phyloP scores from a whole-genome alignment of 2,797 vertebrate species.

The Morus bassanus region DNA sequence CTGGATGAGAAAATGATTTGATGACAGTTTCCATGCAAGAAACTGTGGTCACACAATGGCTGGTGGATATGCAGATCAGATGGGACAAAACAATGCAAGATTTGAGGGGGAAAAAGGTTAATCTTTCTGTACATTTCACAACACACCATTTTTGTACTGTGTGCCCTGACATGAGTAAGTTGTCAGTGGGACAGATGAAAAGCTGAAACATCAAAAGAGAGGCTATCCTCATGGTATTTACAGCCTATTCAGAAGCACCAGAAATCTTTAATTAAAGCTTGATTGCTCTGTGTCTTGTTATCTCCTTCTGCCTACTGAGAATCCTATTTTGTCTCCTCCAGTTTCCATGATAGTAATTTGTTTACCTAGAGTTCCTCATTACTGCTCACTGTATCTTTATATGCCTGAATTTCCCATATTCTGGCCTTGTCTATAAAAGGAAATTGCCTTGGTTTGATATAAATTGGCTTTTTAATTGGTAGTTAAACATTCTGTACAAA shows the following conservation, averaged over 20 bases:
- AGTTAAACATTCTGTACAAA: neutral
- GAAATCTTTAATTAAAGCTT: conserved; percentile 65
- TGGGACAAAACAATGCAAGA: neutral
- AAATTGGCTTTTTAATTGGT: conserved; percentile 52
- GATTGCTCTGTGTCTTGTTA: conserved; percentile 30
- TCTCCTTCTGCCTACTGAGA: neutral
- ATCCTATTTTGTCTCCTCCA: conserved; percentile 25
- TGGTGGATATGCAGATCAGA: neutral
- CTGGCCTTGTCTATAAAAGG: neutral
- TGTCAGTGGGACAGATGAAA: neutral
- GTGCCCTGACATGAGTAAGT: neutral
- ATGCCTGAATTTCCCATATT: conserved; percentile 2
- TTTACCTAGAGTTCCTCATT: conserved; percentile 43
- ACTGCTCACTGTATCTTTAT: conserved; percentile 30
- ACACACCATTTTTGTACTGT: neutral
- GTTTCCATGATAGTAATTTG: conserved; percentile 19
- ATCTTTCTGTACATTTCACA: neutral
- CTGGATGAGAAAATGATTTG: neutral
- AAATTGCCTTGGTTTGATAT: conserved; percentile 34
- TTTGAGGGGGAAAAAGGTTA: neutral
- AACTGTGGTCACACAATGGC: neutral
- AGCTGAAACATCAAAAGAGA: neutral
- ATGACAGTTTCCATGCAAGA: neutral
- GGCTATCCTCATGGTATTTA: neutral
- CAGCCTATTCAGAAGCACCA: conserved; percentile 8